Base-by-base conservation (phyloP, 2,797 vertebrate species). In the Halcyon badia region DNA sequence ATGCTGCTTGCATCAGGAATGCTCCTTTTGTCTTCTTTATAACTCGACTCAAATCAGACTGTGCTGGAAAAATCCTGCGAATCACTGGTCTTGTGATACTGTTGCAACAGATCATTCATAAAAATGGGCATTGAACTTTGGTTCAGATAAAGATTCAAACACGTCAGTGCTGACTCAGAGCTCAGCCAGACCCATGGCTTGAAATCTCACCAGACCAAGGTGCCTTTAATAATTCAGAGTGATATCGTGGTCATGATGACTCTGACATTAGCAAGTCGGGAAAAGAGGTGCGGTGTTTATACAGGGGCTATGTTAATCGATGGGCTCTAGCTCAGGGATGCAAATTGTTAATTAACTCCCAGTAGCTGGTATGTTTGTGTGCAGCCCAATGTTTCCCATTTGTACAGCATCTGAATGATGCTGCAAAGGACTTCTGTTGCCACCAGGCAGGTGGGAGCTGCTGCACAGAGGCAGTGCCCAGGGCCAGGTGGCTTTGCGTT, bases 221-320 rank as follows among this genome's bases (percentile, higher is more conserved):
- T 39, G 56, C 35, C 35, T 46, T 17, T 6, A 18, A 3, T 51
- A 56, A 41, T 10, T 76, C 62, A 49, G 39, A 48, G 30, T 7
- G 11, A 6, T n/a, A 13, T 5, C 0, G 0, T 10, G 48, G 17
- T 22, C 19, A 0, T 3, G 51, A 42, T 10, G 89, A n/a, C 71
- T 78, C 57, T 54, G 79, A 37, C 76, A 77, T 44, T 72, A 88
- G 19, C 52, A 31, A 11, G 54, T 5, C 0, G 1, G 24, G 16
- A 17, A 20, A 58, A 49, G 35, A 41, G 10, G 10, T n/a, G 49
- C 48, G 6, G 21, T 6, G 22, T 46, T 46, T 62, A 11, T 24
- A 6, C 14, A 3, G 37, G 0, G 28, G 10, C 15, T 14, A 18
- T 17, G 24, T 37, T 22, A 14, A 39, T 20, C 13, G 39, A 10